phyloP scores from a whole-genome alignment of 2,797 vertebrate genomes.

The Simalia tracyae region DNA sequence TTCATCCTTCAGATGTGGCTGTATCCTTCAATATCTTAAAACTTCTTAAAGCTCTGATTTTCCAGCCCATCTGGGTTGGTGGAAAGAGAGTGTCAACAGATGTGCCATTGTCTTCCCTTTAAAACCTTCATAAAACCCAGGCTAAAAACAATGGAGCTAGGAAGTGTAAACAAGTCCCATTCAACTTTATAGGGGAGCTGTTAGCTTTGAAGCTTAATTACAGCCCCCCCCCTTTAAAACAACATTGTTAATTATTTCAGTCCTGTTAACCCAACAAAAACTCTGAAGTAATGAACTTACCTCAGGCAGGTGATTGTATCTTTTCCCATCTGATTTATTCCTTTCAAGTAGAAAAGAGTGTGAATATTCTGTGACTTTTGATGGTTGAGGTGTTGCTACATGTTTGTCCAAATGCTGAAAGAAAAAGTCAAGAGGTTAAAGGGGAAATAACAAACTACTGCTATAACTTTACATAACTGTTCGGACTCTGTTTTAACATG shows the following conservation, averaged over 20 bases:
- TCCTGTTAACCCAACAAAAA: constrained; percentile 46
- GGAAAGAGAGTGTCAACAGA: constrained; percentile 72
- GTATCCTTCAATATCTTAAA: constrained; percentile 57
- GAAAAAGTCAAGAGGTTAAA: constrained; percentile 50
- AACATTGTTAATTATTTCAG: constrained; percentile 67
- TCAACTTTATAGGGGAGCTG: constrained; percentile 70
- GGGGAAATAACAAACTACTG: constrained; percentile 44
- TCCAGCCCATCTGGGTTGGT: constrained; percentile 65
- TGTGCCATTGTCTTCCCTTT: constrained; percentile 70
- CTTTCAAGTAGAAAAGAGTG: constrained; percentile 52
- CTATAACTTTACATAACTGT: constrained; percentile 36
- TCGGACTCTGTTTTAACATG: constrained; percentile 47
- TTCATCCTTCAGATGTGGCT: constrained; percentile 57
- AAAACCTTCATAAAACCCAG: constrained; percentile 65
- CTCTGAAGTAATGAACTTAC: constrained; percentile 66
- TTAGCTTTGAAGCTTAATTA: constrained; percentile 73
- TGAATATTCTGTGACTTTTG: constrained; percentile 61
- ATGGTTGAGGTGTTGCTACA: constrained; percentile 47
- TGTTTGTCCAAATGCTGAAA: constrained; percentile 60
- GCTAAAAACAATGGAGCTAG: constrained; percentile 69
- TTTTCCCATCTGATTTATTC: constrained; percentile 28
- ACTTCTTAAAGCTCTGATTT: constrained; percentile 62
- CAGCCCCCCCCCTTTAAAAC: constrained; percentile 59
- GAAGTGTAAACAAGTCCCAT: constrained; percentile 70
- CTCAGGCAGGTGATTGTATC: constrained; percentile 48